Evolutionary conservation across 2,797 vertebrate species (phyloP), one percentile per base, ranked within the genome.

Genomic region (Thamnophis elegans): DNA sequence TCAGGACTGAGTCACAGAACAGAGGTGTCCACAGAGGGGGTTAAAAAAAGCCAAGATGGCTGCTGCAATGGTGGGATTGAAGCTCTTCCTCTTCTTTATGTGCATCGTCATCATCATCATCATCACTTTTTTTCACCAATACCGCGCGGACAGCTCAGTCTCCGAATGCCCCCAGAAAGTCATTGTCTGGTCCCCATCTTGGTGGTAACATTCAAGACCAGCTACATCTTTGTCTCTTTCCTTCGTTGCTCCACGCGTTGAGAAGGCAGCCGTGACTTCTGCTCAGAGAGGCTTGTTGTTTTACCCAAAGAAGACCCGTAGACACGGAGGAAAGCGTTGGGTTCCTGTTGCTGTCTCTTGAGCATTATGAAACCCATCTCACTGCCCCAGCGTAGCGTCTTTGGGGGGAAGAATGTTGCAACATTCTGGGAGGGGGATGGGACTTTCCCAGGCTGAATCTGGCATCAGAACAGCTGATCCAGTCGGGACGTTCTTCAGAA

Each of bases 261-360:
- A 82, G 73, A 47, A 82, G 36, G 4, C 73, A 82, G 2, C 20
- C 36, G 4, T 25, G 73, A 11, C 36, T 25, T 42, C 36, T 82
- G 0, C 36, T 12, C 78, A 47, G 25, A 47, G 20, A 22, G 36
- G 25, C 36, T 82, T 25, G 5, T 53, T n/a, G 51, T 25, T 20
- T 68, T n/a, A 28, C 51, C 5, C 62, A 55, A 32, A 56, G 14
- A 36, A 87, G 86, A 18, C n/a, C 26, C 1, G 9, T 10, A 87
- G 51, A 32, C 54, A 87, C 22, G n/a, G 86, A 28, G 54, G 54
- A 12, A 20, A 87, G 18, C 22, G 1, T 32, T 87, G 86, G 85
- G n/a, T n/a, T 3, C 0, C 0, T 28, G 26, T n/a, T 28, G 13
- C 26, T 18, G 1, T 54, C 53, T 16, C 47, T 47, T 82, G 10